Evolutionary conservation across 2,888 invertebrate genomes (phyloP).

Genomic region (Metellina segmentata): DNA sequence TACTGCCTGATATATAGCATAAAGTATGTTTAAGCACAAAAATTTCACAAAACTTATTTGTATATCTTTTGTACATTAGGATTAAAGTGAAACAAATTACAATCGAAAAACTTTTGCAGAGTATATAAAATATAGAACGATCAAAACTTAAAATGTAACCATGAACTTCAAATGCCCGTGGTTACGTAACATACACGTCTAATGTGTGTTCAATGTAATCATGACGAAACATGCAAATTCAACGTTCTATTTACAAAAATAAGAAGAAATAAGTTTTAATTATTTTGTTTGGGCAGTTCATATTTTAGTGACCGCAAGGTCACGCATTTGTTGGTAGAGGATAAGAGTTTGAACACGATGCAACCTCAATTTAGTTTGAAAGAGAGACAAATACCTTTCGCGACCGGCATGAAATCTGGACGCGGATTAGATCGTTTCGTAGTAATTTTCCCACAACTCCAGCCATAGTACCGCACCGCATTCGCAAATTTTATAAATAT

Average conservation of each 20-base stretch:
- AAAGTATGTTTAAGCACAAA: too few species aligned
- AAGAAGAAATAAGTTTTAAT: background rate
- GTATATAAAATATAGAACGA: too few species aligned
- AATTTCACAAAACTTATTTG: too few species aligned
- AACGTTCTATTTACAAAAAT: background rate
- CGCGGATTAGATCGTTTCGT: constrained; percentile 61
- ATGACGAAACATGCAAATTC: background rate
- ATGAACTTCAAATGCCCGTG: background rate
- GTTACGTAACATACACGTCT: background rate
- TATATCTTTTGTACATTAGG: too few species aligned
- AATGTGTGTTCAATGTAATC: background rate
- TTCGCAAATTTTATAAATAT: constrained; percentile 14
- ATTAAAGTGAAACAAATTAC: too few species aligned
- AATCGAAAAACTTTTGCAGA: too few species aligned
- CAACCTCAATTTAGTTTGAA: background rate
- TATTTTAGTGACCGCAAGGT: constrained; percentile 28
- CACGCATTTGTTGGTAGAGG: constrained; percentile 17
- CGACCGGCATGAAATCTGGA: constrained; percentile 27
- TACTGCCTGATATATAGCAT: too few species aligned
- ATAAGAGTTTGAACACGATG: background rate
- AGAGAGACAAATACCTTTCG: constrained; percentile 37
- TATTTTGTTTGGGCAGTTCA: background rate
- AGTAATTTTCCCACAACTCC: constrained; percentile 60
- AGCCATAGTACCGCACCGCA: constrained; percentile 55
- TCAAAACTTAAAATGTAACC: too few species aligned